A percentile compares a stretch with the other conserved stretches of the same genome.
Evolutionary conservation across 2,113 vertebrate genomes (phyloP).

Genomic region (Pungitius pungitius): DNA sequence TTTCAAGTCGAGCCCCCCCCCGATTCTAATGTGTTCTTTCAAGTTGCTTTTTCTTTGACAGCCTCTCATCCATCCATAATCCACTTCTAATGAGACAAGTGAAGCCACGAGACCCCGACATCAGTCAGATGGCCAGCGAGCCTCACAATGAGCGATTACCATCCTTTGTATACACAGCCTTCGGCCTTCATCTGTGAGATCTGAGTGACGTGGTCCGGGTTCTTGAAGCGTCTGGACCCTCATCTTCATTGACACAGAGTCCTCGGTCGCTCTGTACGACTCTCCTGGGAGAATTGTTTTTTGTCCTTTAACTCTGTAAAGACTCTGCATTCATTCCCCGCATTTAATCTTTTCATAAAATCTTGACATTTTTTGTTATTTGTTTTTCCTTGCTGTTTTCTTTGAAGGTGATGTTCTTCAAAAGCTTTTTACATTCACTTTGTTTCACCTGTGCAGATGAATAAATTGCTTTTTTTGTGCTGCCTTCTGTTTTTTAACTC

Average conservation of each 20-base stretch:
- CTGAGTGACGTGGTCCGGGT: no score
- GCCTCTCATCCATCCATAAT: background rate
- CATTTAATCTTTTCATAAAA: conserved; percentile 15
- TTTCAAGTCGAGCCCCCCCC: background rate
- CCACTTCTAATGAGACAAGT: background rate
- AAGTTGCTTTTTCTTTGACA: background rate
- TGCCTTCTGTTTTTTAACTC: conserved; percentile 16
- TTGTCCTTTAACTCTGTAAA: background rate
- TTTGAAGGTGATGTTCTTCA: conserved; percentile 44
- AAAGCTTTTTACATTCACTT: background rate
- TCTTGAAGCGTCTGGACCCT: background rate
- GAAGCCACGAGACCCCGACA: background rate
- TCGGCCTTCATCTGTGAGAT: no score
- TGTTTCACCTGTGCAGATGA: conserved; percentile 28
- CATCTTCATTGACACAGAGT: conserved; percentile 13
- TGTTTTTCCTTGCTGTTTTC: conserved; percentile 25
- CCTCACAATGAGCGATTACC: background rate
- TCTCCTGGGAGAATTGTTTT: background rate
- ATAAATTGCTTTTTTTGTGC: conserved; percentile 24
- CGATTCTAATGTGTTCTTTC: background rate
- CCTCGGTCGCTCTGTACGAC: background rate
- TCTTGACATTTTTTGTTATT: conserved; percentile 40
- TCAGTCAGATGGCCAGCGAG: background rate
- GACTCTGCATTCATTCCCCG: conserved; percentile 4
- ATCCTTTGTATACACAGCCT: no score